Conservation (phyloP, 2,888 invertebrate species). For the Escarpia spicata region DNA sequence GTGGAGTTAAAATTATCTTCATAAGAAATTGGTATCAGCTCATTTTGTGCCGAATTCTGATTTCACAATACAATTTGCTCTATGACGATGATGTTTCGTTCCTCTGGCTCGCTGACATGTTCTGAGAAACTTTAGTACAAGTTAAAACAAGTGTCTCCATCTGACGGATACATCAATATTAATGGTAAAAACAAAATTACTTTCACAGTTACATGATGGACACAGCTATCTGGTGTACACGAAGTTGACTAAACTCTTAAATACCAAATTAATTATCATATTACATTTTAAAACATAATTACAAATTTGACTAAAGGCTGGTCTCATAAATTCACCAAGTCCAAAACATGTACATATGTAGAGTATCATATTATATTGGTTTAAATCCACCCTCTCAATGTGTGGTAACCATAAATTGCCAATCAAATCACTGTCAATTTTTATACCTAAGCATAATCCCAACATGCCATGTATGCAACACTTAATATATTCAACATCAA, state of each 20-base stretch:
- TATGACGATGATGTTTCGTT: neutral
- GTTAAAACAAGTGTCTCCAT: conserved; percentile 4
- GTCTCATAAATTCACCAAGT: no score
- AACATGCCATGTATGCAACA: no score
- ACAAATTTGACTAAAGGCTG: no score
- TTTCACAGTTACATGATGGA: neutral
- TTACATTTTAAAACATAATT: neutral
- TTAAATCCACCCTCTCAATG: no score
- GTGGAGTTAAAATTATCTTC: neutral
- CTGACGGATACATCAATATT: neutral
- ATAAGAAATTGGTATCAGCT: neutral
- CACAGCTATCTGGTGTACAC: neutral
- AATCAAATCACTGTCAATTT: no score
- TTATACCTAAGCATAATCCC: no score
- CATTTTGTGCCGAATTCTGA: neutral
- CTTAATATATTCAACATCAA: no score
- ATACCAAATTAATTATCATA: neutral
- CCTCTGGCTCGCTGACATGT: neutral
- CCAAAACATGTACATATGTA: no score
- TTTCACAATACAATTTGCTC: neutral
- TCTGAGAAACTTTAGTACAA: neutral
- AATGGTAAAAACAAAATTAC: neutral
- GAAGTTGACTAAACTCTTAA: neutral
- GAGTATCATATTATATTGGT: no score
- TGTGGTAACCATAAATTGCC: no score